A percentile compares a stretch with the other conserved stretches of the same genome.
phyloP scores from a whole-genome alignment of 1,140 invertebrate genomes.

The Andricus grossulariae region DNA sequence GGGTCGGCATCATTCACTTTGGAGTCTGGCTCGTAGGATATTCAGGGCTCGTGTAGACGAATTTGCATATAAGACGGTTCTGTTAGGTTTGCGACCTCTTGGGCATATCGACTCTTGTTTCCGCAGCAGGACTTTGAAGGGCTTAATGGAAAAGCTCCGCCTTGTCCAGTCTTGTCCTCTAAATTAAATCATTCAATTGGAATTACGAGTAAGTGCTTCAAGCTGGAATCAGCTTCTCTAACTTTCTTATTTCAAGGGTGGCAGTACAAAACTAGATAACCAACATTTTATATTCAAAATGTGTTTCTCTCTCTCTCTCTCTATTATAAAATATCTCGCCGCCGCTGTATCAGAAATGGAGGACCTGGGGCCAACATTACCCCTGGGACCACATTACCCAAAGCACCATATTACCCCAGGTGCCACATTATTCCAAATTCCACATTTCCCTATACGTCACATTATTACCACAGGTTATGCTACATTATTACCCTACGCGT shows the following conservation, averaged over 20 bases:
- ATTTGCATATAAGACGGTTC: constrained; percentile 59
- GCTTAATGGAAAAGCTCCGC: neutral
- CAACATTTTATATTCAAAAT: too few species aligned
- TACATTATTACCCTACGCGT: too few species aligned
- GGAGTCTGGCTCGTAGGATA: constrained; percentile 26
- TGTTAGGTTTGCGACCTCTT: constrained; percentile 38
- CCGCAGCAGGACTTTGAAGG: constrained; percentile 13
- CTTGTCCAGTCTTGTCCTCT: neutral
- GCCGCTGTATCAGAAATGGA: too few species aligned
- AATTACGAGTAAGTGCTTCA: neutral
- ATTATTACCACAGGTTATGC: too few species aligned
- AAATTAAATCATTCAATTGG: neutral
- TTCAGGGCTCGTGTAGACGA: constrained; percentile 40
- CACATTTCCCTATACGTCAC: too few species aligned
- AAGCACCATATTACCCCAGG: too few species aligned
- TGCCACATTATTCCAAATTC: too few species aligned
- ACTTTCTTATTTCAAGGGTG: neutral
- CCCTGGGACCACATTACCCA: too few species aligned
- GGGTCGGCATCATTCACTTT: constrained; percentile 16
- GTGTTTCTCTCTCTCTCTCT: too few species aligned
- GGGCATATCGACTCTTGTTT: constrained; percentile 18
- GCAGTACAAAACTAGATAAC: neutral
- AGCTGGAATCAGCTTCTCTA: neutral
- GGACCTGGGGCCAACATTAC: too few species aligned
- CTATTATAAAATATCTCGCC: too few species aligned